These are phyloP conservation scores for Ascaphus truei DNA, from an alignment of 2,113 vertebrate species.

Conservation along the genomic window DNA sequence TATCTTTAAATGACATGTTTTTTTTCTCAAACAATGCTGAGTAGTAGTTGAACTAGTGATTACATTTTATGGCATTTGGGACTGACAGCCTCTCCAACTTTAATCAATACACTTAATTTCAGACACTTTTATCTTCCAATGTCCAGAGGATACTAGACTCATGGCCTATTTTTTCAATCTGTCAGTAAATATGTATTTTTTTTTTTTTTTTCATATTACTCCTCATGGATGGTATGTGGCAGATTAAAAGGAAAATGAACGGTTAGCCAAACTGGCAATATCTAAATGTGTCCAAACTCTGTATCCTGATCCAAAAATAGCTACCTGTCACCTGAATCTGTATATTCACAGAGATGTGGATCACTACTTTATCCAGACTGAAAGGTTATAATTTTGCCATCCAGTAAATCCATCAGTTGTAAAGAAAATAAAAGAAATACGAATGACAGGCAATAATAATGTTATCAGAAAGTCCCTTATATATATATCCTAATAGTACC, in stretches of 20 bases:
- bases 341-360: conserved; percentile 31
- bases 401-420: conserved; percentile 36
- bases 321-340: conserved; percentile 35
- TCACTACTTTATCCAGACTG: conserved; percentile 36
- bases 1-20: too few relatives aligned
- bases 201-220: background rate
- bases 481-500: conserved; percentile 38
- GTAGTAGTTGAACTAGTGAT: too few relatives aligned
- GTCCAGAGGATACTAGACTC: too few relatives aligned
- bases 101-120: too few relatives aligned
- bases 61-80: too few relatives aligned
- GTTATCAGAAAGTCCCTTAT: conserved; percentile 37
- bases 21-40: too few relatives aligned
- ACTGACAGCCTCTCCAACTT: too few relatives aligned
- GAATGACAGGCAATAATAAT: conserved; percentile 39
- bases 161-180: too few relatives aligned
- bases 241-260: conserved; percentile 27
- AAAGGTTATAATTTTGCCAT: conserved; percentile 39
- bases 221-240: background rate
- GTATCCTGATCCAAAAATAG: conserved; percentile 33
- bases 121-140: too few relatives aligned
- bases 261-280: conserved; percentile 20
- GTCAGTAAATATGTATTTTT: too few relatives aligned
- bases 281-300: conserved; percentile 35
- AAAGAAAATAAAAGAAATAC: conserved; percentile 33